These are phyloP conservation scores for Cylloceria caligata DNA, from an alignment of 2,888 invertebrate species.

Conservation along the genomic window DNA sequence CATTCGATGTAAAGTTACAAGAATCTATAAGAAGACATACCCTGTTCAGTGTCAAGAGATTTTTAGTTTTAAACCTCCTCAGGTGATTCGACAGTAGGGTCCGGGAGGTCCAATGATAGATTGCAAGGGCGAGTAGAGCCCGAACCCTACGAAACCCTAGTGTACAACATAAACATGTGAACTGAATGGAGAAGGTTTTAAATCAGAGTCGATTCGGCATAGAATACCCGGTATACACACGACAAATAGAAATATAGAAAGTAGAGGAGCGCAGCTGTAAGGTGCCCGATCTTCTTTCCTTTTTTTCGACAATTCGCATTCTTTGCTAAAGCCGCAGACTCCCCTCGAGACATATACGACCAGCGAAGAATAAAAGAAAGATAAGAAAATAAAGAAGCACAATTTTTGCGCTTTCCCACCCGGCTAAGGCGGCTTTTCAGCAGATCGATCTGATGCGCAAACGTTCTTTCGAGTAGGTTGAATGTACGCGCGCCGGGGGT, in stretches of 20 bases:
- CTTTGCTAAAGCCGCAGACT: neutral
- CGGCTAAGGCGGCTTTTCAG: constrained; percentile 4
- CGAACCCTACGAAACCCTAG: too few species aligned
- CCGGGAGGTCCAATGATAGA: too few species aligned
- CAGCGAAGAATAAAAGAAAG: constrained; percentile 9
- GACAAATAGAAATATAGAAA: constrained; percentile 11
- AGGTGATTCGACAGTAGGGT: too few species aligned
- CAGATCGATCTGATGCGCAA: constrained; percentile 48
- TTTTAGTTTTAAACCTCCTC: too few species aligned
- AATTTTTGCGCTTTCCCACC: neutral
- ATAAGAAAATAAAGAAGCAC: constrained; percentile 10
- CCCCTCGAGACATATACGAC: neutral
- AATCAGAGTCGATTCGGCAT: neutral
- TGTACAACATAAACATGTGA: too few species aligned
- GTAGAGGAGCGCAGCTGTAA: neutral
- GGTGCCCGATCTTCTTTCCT: neutral
- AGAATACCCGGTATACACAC: neutral
- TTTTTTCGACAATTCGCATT: constrained; percentile 10
- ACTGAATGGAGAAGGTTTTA: neutral
- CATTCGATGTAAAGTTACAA: too few species aligned
- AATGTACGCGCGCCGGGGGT: neutral
- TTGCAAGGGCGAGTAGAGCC: too few species aligned
- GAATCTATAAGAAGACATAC: too few species aligned
- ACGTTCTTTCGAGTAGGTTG: neutral
- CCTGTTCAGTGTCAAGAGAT: too few species aligned